Conservation (phyloP, 2,797 vertebrate species). For the Tadarida brasiliensis region DNA sequence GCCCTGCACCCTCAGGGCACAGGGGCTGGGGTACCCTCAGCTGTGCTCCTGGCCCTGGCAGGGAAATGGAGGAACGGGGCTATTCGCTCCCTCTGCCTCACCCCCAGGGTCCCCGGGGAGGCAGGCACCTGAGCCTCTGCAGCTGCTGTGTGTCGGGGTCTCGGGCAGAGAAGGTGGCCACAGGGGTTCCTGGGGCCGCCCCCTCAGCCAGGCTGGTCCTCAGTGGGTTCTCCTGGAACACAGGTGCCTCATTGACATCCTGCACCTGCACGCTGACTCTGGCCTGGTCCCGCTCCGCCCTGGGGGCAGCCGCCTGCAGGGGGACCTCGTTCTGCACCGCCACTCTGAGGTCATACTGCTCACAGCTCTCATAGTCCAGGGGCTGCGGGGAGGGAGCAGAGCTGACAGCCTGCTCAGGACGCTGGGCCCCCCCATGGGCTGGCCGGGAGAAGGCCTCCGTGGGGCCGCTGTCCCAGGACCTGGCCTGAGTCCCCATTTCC, state of each 20-base stretch:
- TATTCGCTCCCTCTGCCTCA: neutral
- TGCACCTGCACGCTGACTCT: conserved; percentile 89
- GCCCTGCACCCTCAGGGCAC: neutral
- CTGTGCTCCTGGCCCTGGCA: neutral
- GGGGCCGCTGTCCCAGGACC: neutral
- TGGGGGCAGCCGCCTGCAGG: conserved; percentile 87
- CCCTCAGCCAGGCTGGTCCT: conserved; percentile 92
- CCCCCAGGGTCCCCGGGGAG: neutral
- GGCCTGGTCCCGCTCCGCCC: conserved; percentile 87
- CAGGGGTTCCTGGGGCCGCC: conserved; percentile 88
- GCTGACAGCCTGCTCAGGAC: neutral
- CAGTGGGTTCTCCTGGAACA: conserved; percentile 92
- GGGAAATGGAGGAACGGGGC: rapidly evolving
- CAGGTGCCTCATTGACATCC: conserved; percentile 94
- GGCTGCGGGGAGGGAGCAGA: conserved; percentile 86
- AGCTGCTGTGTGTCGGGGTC: conserved; percentile 91
- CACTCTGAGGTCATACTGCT: conserved; percentile 88
- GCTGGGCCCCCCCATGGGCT: rapidly evolving
- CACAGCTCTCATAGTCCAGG: conserved; percentile 92
- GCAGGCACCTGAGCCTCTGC: conserved; percentile 91
- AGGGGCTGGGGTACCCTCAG: neutral
- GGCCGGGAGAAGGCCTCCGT: neutral
- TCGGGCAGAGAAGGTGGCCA: conserved; percentile 90
- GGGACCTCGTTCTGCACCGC: conserved; percentile 91
- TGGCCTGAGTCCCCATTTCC: neutral